These are phyloP conservation scores for Myopa testacea DNA, from an alignment of 2,888 invertebrate species.

Conservation along the genomic window DNA sequence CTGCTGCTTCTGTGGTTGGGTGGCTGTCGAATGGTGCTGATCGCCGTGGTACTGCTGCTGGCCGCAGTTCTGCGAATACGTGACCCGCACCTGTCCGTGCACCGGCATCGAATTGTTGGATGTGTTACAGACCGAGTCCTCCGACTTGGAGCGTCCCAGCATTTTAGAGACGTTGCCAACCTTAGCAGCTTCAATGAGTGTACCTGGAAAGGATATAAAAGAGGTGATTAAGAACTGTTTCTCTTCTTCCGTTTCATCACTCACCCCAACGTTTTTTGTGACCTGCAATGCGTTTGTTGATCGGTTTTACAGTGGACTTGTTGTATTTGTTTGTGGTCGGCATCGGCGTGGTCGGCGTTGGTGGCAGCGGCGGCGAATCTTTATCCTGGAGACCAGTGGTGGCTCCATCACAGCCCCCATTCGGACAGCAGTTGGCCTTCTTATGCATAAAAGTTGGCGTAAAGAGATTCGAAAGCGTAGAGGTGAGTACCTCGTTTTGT, in stretches of 20 bases:
- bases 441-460: conserved; percentile 66
- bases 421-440: conserved; percentile 55
- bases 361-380: conserved; percentile 26
- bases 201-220: conserved; percentile 62
- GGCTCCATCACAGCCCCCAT: conserved; percentile 59
- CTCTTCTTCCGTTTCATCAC: not conserved
- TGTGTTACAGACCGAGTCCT: conserved; percentile 81
- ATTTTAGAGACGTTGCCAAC: conserved; percentile 83
- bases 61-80: conserved; percentile 62
- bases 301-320: conserved; percentile 63
- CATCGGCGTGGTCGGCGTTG: conserved; percentile 48
- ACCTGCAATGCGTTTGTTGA: conserved; percentile 71
- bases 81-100: conserved; percentile 75
- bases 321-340: conserved; percentile 62
- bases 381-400: conserved; percentile 33
- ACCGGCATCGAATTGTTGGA: conserved; percentile 74
- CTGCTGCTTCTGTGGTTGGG: conserved; percentile 15
- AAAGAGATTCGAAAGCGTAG: conserved; percentile 79
- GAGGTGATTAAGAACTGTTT: not conserved
- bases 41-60: conserved; percentile 52
- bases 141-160: conserved; percentile 83
- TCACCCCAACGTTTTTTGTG: conserved; percentile 83
- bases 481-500: conserved; percentile 75
- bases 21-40: not conserved
- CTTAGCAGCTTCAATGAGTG: conserved; percentile 88